A percentile compares a stretch with the other conserved stretches of the same genome.
These are phyloP conservation scores for Tribolium freemani DNA, from an alignment of 2,888 invertebrate genomes.

Conservation along the genomic window DNA sequence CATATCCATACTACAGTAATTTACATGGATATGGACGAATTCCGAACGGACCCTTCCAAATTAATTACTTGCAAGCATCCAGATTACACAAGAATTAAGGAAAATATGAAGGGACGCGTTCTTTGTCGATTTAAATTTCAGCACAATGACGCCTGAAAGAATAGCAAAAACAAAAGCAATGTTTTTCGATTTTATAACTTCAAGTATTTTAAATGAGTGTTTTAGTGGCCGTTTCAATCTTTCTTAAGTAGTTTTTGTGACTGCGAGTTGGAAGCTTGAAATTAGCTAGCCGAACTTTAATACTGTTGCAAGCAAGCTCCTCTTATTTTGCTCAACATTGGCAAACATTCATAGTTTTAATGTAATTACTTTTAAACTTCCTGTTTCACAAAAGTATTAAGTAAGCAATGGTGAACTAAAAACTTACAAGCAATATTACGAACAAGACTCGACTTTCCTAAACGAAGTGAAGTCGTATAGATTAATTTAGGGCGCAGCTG, in stretches of 20 bases:
- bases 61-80: slow-evolving; percentile 23
- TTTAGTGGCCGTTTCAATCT: too few species aligned
- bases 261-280: neutral
- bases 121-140: neutral
- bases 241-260: neutral
- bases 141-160: neutral
- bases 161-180: too few species aligned
- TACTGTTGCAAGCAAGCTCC: neutral
- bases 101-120: slow-evolving; percentile 2
- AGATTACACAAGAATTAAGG: slow-evolving; percentile 24
- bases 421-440: neutral
- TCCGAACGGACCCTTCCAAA: slow-evolving; percentile 28
- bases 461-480: neutral
- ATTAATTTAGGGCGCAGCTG: slow-evolving; percentile 3
- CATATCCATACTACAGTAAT: slow-evolving; percentile 8
- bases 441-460: neutral
- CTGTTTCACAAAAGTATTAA: neutral
- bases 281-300: neutral
- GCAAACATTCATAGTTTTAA: neutral
- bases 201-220: too few species aligned
- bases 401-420: neutral
- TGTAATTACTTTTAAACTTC: neutral
- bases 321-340: neutral
- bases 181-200: too few species aligned
- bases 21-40: slow-evolving; percentile 37